phyloP scores from a whole-genome alignment of 2,888 invertebrate species.

The Willowsia nigromaculata region DNA sequence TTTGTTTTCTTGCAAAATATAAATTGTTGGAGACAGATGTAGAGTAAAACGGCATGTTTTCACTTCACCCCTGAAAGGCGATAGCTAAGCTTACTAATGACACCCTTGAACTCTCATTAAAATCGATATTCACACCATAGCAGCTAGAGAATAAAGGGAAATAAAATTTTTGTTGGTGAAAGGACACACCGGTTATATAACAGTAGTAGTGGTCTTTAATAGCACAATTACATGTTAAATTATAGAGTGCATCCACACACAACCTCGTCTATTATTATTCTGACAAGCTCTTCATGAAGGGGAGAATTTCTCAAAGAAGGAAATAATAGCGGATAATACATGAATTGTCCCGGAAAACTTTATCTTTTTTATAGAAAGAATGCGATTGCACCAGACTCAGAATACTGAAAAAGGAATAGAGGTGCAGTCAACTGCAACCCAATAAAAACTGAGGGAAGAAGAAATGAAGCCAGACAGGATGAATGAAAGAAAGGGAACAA shows the following conservation, averaged over 20 bases:
- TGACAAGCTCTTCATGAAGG: not conserved
- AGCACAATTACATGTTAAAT: conserved; percentile 21
- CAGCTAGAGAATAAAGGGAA: not conserved
- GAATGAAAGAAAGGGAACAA: conserved; percentile 33
- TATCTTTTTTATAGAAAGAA: not conserved
- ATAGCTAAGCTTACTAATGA: not conserved
- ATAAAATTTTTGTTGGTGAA: not conserved
- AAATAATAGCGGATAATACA: conserved; percentile 33
- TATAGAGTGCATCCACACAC: conserved; percentile 29
- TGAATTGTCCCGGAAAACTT: conserved; percentile 34
- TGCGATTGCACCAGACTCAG: not conserved
- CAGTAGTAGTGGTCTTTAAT: not conserved
- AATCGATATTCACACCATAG: not conserved
- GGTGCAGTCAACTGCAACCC: conserved; percentile 61
- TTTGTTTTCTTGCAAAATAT: no score
- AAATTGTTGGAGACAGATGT: no score
- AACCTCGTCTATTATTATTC: conserved; percentile 7
- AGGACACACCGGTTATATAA: not conserved
- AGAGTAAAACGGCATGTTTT: not conserved
- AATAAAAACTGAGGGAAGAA: conserved; percentile 34
- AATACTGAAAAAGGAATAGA: not conserved
- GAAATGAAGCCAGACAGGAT: conserved; percentile 3
- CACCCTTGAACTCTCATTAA: conserved; percentile 25
- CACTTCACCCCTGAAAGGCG: not conserved
- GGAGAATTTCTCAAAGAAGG: not conserved